Evolutionary conservation across 1,140 invertebrate genomes (phyloP), one percentile per base, ranked within the genome.

Genomic region (Pseudomyrmex flavicornis): DNA sequence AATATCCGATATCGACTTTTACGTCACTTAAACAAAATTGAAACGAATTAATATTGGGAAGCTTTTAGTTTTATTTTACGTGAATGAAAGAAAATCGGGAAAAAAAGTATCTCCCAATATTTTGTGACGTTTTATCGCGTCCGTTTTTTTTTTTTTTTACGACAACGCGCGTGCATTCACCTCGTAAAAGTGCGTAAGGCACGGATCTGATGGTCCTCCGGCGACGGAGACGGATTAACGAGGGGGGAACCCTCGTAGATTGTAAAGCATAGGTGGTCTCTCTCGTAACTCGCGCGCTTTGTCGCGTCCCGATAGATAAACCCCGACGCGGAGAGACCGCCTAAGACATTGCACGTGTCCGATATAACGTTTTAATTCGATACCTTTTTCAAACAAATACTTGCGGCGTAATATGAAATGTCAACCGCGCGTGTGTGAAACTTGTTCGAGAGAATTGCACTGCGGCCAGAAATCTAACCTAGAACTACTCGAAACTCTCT

Each of bases 221-320:
- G 83, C 83, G 76, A 82, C 77, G 65, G 50, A 12, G 59, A 76
- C 20, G 66, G 83, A 84, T 84, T 84, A 84, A 84, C 76, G 83
- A 84, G 83, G n/a, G 61, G 76, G 56, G 17, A 17, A 35, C 35
- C 35, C 35, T 68, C 44, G 59, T 65, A 82, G 83, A 84, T 82
- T 72, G 83, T 84, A 72, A 84, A 84, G 83, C 83, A 84, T 84
- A 72, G 76, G 76, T 84, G 83, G 83, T 84, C 83, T 61, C 66
- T 70, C 68, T 70, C 77, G 75, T 84, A 82, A 84, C 76, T 84
- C 26, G 83, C 83, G 58, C 83, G 58, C 83, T 84, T 84, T 84
- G 83, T 73, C 83, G 35, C 5, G 83, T 82, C 75, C 46, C 61
- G 77, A 54, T 44, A 84, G 83, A 84, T 84, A 84, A 84, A 76